These are phyloP conservation scores for Leuctra nigra DNA, from an alignment of 2,888 invertebrate species.

Conservation along the genomic window DNA sequence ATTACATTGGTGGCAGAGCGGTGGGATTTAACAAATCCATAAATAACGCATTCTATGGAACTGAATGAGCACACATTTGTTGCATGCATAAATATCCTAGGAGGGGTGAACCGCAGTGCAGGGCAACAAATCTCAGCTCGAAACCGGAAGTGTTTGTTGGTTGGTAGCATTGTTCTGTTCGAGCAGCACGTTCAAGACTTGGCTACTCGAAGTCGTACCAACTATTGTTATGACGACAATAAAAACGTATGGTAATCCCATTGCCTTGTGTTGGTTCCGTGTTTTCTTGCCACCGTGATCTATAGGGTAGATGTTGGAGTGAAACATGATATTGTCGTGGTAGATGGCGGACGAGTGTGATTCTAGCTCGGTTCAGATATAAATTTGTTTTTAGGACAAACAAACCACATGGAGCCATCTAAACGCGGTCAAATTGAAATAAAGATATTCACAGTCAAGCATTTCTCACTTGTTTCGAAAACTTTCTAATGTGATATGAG, in stretches of 20 bases:
- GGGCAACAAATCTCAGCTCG: slow-evolving; percentile 1
- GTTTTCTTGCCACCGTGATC: not conserved
- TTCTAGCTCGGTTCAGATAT: too few species aligned
- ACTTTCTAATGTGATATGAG: too few species aligned
- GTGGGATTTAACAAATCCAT: slow-evolving; percentile 12
- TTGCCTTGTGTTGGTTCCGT: not conserved
- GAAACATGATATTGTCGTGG: too few species aligned
- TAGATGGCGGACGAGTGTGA: too few species aligned
- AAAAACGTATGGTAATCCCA: slow-evolving; percentile 15
- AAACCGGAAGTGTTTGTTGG: not conserved
- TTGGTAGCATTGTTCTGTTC: not conserved
- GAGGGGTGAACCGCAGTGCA: slow-evolving; percentile 13
- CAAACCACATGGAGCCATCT: too few species aligned
- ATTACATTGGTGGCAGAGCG: slow-evolving; percentile 9
- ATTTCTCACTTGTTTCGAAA: too few species aligned
- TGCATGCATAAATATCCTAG: slow-evolving; percentile 13
- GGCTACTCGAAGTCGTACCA: not conserved
- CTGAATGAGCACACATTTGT: too few species aligned
- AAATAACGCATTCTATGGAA: slow-evolving; percentile 1
- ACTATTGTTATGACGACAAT: slow-evolving; percentile 8
- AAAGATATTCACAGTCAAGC: too few species aligned
- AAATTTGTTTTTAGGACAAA: too few species aligned
- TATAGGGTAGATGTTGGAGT: too few species aligned
- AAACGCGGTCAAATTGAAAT: too few species aligned
- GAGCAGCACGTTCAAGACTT: not conserved